Base-by-base conservation (phyloP, 2,113 vertebrate genomes). In the Plectropomus leopardus region DNA sequence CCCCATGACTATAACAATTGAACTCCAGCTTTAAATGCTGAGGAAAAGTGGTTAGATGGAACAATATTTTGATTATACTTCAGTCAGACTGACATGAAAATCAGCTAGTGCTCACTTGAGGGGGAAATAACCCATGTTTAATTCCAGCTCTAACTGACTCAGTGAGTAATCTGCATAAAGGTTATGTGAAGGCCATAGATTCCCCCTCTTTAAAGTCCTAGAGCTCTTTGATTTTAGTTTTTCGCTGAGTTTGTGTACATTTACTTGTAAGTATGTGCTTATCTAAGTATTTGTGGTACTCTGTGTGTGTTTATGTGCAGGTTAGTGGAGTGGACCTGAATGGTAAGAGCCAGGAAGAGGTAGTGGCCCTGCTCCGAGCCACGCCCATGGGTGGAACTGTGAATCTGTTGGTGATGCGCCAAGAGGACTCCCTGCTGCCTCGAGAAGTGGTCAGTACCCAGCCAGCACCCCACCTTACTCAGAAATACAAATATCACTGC, bases 281-380 rank as follows among this genome's bases (percentile, higher is more conserved):
- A 42, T 68, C 5, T 48, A 15, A 50, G 16, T 63, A 34, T 19
- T 19, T 19, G 14, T 57, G 21, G 26, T 21, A 47, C 8, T 32
- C 10, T 34, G 7, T 58, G 13, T 55, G 36, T 54, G 24, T 59
- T 4, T 70, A 4, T 63, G 19, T 58, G 44, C 78, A 99, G 98
- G 98, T 99, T 45, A 98, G 96, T 75, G 97, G 96, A 79, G 96
- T 98, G 26, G 97, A 99, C 88, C 94, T 99, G 80, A 97, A 95
- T 26, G 98, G 97, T 44, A 98, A 96, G 89, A 97, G 96, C 65
- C 98, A 99, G 90, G 98, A 99, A 84, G 97, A 99, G 92, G 98
- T 97, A 36, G 98, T 99, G 44, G 96, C 97, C 63, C 93, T 99
- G 84, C 92, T 99, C 74, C 93, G 98, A 92, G 97, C 96, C 58